Evolutionary conservation across 2,113 vertebrate species (phyloP).

Genomic region (Chitala chitala): DNA sequence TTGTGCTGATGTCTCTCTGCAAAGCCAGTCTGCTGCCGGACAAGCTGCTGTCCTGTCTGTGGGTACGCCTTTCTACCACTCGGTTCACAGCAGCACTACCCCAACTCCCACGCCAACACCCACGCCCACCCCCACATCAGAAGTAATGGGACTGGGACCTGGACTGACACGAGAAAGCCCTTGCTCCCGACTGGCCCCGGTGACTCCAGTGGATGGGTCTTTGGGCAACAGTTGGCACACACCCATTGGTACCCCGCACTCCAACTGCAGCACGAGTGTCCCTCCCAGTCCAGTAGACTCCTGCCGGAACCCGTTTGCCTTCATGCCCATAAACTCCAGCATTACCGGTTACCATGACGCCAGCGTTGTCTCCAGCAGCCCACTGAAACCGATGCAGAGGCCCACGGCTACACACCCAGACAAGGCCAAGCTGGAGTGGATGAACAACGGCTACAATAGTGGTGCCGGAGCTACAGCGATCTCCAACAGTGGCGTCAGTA

Average conservation of each 20-base stretch:
- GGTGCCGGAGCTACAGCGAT: conserved; percentile 55
- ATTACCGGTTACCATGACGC: conserved; percentile 82
- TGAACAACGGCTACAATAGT: conserved; percentile 82
- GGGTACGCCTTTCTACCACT: conserved; percentile 69
- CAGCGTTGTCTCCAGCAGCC: conserved; percentile 84
- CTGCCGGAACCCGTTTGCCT: conserved; percentile 94
- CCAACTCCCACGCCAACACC: conserved; percentile 80
- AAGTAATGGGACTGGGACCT: conserved; percentile 77
- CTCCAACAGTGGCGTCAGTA: conserved; percentile 69
- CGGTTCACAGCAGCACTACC: conserved; percentile 81
- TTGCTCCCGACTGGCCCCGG: conserved; percentile 76
- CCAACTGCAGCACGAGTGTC: conserved; percentile 81
- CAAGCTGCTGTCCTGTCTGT: conserved; percentile 69
- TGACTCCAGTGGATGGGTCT: conserved; percentile 85
- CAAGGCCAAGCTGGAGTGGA: conserved; percentile 95
- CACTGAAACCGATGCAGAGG: conserved; percentile 95
- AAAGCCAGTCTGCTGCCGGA: conserved; percentile 64
- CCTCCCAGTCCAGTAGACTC: conserved; percentile 82
- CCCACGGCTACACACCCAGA: conserved; percentile 95
- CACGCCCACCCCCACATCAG: conserved; percentile 78
- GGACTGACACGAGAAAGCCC: conserved; percentile 83
- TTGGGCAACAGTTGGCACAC: conserved; percentile 89
- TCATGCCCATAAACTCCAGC: conserved; percentile 93
- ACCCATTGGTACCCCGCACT: conserved; percentile 86
- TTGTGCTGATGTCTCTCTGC: conserved; percentile 79